Evolutionary conservation across 2,888 invertebrate genomes (phyloP).

Genomic region (Hirtodrosophila cameraria): DNA sequence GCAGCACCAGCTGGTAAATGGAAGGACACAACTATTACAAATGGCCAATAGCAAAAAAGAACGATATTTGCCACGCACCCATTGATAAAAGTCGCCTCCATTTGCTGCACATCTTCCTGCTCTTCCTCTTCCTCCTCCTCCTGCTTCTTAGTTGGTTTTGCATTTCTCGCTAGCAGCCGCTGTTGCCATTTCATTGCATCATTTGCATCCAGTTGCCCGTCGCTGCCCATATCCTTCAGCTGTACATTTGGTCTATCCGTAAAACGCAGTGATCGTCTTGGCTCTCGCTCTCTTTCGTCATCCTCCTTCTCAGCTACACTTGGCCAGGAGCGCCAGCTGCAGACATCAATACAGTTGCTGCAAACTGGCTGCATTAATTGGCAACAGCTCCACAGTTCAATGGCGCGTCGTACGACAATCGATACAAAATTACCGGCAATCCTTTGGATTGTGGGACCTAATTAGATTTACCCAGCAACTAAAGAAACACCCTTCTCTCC

Average conservation of each 20-base stretch:
- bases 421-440: slow-evolving; percentile 45
- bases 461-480: slow-evolving; percentile 15
- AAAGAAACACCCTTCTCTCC: background rate
- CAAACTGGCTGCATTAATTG: slow-evolving; percentile 39
- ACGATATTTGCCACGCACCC: slow-evolving; percentile 50
- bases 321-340: slow-evolving; percentile 43
- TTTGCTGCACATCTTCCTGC: background rate
- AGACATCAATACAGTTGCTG: slow-evolving; percentile 14
- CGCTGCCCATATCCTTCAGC: slow-evolving; percentile 23
- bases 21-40: slow-evolving; percentile 49
- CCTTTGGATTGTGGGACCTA: slow-evolving; percentile 19
- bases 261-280: slow-evolving; percentile 35
- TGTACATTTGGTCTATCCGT: slow-evolving; percentile 36
- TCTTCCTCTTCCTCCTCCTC: background rate
- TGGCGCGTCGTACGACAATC: slow-evolving; percentile 37
- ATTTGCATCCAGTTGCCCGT: slow-evolving; percentile 29
- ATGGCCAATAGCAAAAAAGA: slow-evolving; percentile 58
- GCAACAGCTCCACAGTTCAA: slow-evolving; percentile 30
- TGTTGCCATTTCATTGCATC: slow-evolving; percentile 37
- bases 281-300: background rate
- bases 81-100: slow-evolving; percentile 42
- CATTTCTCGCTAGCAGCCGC: slow-evolving; percentile 21
- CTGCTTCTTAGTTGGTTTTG: slow-evolving; percentile 17
- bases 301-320: background rate
- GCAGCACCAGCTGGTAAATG: slow-evolving; percentile 35